A percentile compares a stretch with the other conserved stretches of the same genome.
phyloP scores from a whole-genome alignment of 2,113 vertebrate species.

The Nothoprocta perdicaria region DNA sequence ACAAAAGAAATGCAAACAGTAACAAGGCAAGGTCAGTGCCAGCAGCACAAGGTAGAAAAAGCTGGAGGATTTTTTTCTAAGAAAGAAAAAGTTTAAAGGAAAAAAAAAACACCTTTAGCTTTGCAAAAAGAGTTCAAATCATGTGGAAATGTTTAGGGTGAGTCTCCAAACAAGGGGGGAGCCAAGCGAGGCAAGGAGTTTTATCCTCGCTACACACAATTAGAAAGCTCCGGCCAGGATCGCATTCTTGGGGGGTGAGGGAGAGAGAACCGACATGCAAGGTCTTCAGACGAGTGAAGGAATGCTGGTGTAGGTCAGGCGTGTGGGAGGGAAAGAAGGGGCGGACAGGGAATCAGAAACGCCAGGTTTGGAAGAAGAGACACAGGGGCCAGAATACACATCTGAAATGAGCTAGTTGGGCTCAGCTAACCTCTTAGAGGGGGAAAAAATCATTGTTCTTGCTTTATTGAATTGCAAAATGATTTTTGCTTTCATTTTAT shows the following conservation, averaged over 20 bases:
- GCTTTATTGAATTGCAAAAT: slow-evolving; percentile 13
- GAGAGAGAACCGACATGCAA: slow-evolving; percentile 47
- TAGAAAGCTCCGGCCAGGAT: slow-evolving; percentile 60
- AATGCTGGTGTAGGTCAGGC: slow-evolving; percentile 67
- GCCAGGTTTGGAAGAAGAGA: slow-evolving; percentile 38
- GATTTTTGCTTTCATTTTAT: not conserved
- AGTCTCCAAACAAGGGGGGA: slow-evolving; percentile 67
- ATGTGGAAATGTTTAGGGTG: slow-evolving; percentile 77
- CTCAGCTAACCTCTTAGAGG: not conserved
- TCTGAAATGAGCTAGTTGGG: not conserved
- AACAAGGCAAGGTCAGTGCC: slow-evolving; percentile 64
- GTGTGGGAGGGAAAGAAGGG: slow-evolving; percentile 35
- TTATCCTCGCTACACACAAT: slow-evolving; percentile 68
- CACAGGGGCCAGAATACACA: not conserved
- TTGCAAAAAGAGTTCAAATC: slow-evolving; percentile 58
- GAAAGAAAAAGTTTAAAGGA: slow-evolving; percentile 15
- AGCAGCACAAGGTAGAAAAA: slow-evolving; percentile 62
- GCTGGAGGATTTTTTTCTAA: not conserved
- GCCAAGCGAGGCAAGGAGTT: slow-evolving; percentile 67
- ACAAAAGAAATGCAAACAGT: slow-evolving; percentile 74
- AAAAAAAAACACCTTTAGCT: not conserved
- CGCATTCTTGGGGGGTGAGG: slow-evolving; percentile 57
- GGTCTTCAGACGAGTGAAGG: slow-evolving; percentile 53
- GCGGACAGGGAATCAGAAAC: slow-evolving; percentile 35
- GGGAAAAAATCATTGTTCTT: not conserved